These are phyloP conservation scores for Nymphalis io DNA, from an alignment of 1,140 invertebrate species.

Conservation along the genomic window DNA sequence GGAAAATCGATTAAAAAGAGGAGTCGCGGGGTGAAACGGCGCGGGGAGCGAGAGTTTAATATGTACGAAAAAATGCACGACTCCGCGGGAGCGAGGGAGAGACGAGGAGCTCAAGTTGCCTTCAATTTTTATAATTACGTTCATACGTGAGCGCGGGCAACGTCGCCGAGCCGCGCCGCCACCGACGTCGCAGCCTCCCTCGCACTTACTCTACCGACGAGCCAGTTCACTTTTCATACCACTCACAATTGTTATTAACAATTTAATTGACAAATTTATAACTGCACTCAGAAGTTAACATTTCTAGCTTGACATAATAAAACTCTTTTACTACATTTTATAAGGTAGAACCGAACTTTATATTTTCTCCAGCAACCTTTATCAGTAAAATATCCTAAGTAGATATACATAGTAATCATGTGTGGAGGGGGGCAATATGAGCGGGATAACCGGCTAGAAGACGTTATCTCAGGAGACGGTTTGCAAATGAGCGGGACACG, in stretches of 20 bases:
- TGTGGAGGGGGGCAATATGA: constrained; percentile 76
- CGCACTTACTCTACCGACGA: constrained; percentile 23
- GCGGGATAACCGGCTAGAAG: constrained; percentile 74
- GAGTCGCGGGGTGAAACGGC: constrained; percentile 68
- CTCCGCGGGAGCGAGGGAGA: constrained; percentile 73
- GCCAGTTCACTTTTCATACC: constrained; percentile 19
- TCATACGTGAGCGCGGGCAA: constrained; percentile 73
- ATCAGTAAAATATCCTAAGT: constrained; percentile 40
- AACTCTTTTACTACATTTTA: neutral
- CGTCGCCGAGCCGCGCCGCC: constrained; percentile 35
- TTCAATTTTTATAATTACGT: constrained; percentile 81
- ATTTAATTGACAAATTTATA: neutral
- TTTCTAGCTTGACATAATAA: neutral
- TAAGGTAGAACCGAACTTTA: neutral
- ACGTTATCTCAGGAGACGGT: constrained; percentile 79
- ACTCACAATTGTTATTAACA: neutral
- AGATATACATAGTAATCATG: constrained; percentile 74
- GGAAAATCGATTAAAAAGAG: constrained; percentile 81
- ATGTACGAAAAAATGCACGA: constrained; percentile 81
- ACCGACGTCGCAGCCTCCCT: constrained; percentile 34
- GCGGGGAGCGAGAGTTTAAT: constrained; percentile 70
- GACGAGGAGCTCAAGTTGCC: constrained; percentile 65
- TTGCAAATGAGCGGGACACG: constrained; percentile 77
- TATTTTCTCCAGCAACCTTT: neutral
- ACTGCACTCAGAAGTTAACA: neutral